A percentile compares a stretch with the other conserved stretches of the same genome.
These are phyloP conservation scores for Platynereis dumerilii DNA, from an alignment of 2,888 invertebrate genomes.

Conservation along the genomic window DNA sequence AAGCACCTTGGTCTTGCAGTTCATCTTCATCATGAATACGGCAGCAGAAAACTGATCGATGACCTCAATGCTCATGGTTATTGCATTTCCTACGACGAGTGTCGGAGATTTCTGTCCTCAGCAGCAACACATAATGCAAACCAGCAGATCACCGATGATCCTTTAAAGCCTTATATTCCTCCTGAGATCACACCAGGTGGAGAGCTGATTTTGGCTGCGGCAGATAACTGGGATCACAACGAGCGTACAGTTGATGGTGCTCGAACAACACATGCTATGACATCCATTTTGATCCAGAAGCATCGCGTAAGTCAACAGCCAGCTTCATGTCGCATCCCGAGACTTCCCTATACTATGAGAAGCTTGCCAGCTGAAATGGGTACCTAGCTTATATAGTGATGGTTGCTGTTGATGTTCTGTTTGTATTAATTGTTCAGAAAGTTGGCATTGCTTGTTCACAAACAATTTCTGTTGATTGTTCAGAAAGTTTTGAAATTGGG, in stretches of 20 bases:
- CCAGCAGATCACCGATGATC: neutral
- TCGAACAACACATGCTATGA: constrained; percentile 17
- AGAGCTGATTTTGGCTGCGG: constrained; percentile 9
- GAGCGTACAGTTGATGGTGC: constrained; percentile 15
- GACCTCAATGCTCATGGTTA: constrained; percentile 11
- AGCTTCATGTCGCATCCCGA: no score
- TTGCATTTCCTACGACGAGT: constrained; percentile 7
- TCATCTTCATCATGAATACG: constrained; percentile 11
- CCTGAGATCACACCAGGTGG: constrained; percentile 7
- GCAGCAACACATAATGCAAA: constrained; percentile 4
- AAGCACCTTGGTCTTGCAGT: constrained; percentile 13
- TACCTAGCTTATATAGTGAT: no score
- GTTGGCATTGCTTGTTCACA: neutral
- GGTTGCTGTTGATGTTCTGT: neutral
- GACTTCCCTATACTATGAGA: no score
- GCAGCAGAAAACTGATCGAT: constrained; percentile 6
- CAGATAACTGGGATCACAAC: constrained; percentile 20
- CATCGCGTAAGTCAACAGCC: neutral
- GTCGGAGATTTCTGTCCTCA: constrained; percentile 4
- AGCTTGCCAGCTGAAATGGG: no score
- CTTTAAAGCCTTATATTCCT: constrained; percentile 4
- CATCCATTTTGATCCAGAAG: neutral
- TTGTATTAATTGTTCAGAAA: neutral
- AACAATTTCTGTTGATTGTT: no score
- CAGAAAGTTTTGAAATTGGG: no score